Percentiles rank a stretch among this genome's conserved stretches.
These are phyloP conservation scores for Sakesphorus luctuosus DNA, from an alignment of 2,113 vertebrate genomes.

Conservation along the genomic window DNA sequence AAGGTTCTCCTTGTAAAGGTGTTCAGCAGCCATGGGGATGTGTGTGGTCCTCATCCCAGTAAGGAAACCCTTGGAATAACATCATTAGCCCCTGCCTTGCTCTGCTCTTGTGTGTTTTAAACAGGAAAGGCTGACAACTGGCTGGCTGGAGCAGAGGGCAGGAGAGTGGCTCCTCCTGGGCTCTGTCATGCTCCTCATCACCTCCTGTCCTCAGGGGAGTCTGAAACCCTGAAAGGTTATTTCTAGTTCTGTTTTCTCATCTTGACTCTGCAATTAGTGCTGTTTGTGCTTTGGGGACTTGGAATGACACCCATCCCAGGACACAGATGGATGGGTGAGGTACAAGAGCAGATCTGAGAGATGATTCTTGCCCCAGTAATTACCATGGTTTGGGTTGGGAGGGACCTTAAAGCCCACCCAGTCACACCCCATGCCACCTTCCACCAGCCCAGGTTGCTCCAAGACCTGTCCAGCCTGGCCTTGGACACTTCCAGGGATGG, in stretches of 20 bases:
- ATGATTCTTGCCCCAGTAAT: background rate
- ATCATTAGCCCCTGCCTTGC: background rate
- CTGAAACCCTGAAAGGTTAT: background rate
- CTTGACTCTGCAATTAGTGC: background rate
- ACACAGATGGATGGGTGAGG: background rate
- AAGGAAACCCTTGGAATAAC: background rate
- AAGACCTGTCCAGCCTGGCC: rapidly evolving
- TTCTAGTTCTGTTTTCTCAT: background rate
- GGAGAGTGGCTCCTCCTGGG: background rate
- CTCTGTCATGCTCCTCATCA: rapidly evolving
- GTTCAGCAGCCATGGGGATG: background rate
- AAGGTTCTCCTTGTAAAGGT: background rate
- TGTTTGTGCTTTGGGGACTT: background rate
- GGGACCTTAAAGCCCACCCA: background rate
- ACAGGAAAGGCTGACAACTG: background rate
- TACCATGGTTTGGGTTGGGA: background rate
- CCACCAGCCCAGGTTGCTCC: rapidly evolving
- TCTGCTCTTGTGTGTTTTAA: background rate
- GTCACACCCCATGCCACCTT: background rate
- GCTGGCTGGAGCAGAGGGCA: background rate
- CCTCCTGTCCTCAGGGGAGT: rapidly evolving
- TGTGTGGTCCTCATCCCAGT: background rate
- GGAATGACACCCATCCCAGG: background rate
- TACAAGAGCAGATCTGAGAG: background rate
- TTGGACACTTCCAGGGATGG: background rate